Base-by-base conservation (phyloP, 2,888 invertebrate genomes). In the Caenorhabditis panamensis region DNA sequence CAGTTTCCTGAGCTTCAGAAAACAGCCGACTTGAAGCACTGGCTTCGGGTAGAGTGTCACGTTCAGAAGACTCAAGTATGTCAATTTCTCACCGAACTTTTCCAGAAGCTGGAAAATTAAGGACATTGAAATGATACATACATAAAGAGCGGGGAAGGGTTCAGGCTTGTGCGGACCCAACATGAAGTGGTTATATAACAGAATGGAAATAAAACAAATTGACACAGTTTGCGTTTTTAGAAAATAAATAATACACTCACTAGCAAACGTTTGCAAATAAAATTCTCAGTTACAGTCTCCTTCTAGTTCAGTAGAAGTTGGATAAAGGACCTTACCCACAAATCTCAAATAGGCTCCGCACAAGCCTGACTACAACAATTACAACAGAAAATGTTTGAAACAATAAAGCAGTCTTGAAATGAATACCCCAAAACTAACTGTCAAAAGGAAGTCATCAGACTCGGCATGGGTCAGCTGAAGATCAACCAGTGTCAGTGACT, bases 21-120 rank as follows among this genome's bases (percentile, higher is more conserved):
- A 95, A 31, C 95, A 93, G 0, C 95, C 95, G 28, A 94, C 93
- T 88, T 95, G 95, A 79, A 95, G 92, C 22, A 95, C 92, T 36
- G 94, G 94, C 86, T 94, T 94, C 58, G 93, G 93, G 5, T 93
- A 92, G 86, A 94, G 94, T 0, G 95, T 95, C 3, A 94, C 93
- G 91, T 95, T 95, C 8, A 95, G 93, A n/a, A 95, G 90, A 72
- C 93, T 93, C 26, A 95, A 92, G 1, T 93, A 93, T 20, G 92
- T 91, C 87, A 95, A 92, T 5, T 93, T 93, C 56, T 93, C 93
- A 68, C 93, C 93, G 87, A 94, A 94, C 56, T 93, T 93, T 72
- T 87, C 86, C 54, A 90, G 84, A 22, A 95, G 94, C 88, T 83
- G 66, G 61, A 83, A 78, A 53, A 26, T 47, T 47, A 18, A 31